Percentiles rank a stretch among this genome's conserved stretches.
Conservation (phyloP, 2,113 vertebrate species). For the Grammomys surdaster region DNA sequence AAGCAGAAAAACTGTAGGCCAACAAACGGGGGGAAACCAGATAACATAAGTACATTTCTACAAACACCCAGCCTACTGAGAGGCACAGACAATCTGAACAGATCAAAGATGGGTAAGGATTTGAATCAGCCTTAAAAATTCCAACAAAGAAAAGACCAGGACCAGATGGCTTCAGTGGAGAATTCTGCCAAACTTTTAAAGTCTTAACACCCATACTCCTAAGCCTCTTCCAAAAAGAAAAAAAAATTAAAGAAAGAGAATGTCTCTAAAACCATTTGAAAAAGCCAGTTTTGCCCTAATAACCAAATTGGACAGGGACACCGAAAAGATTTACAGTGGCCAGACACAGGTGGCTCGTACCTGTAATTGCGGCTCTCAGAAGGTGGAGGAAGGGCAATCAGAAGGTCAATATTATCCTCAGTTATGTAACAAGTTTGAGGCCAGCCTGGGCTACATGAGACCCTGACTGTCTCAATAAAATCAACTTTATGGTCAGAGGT, state of each 20-base stretch:
- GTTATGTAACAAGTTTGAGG: background rate
- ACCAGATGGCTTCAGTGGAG: background rate
- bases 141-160: background rate
- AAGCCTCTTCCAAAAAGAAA: background rate
- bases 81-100: background rate
- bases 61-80: constrained; percentile 4
- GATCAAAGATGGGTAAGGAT: background rate
- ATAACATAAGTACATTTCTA: background rate
- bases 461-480: background rate
- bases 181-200: constrained; percentile 7
- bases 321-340: background rate
- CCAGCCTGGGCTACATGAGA: background rate
- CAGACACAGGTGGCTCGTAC: background rate
- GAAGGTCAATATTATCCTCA: background rate
- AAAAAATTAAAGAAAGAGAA: background rate
- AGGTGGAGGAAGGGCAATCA: background rate
- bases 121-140: background rate
- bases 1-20: background rate
- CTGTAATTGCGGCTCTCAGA: background rate
- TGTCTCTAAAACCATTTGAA: background rate
- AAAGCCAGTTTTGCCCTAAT: background rate
- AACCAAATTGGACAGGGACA: background rate
- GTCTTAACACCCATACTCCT: background rate
- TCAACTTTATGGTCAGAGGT: background rate
- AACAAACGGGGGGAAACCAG: background rate